Percentiles rank a stretch among this genome's conserved stretches.
phyloP scores from a whole-genome alignment of 2,888 invertebrate genomes.

The Terebella lapidaria region DNA sequence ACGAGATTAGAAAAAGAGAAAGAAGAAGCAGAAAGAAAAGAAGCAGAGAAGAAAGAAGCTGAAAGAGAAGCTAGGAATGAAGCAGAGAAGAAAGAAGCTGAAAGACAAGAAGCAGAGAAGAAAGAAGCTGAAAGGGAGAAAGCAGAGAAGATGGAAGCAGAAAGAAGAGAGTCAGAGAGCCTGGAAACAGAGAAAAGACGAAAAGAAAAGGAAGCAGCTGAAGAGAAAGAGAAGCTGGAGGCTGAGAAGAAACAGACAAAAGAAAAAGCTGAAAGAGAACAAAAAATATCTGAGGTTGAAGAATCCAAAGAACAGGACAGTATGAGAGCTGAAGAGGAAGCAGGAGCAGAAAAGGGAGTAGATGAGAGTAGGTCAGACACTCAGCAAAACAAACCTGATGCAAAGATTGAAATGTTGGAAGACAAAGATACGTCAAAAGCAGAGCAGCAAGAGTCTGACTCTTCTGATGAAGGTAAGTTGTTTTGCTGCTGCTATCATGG shows the following conservation, averaged over 20 bases:
- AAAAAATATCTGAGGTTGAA: background rate
- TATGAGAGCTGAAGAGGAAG: background rate
- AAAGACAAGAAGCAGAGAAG: background rate
- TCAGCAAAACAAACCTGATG: background rate
- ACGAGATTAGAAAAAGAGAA: conserved; percentile 1
- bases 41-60: background rate
- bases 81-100: background rate
- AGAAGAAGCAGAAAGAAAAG: background rate
- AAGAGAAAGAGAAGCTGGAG: background rate
- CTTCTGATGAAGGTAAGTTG: no score
- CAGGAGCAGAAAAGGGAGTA: background rate
- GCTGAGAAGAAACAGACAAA: background rate
- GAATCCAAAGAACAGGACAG: background rate
- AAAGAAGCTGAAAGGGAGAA: background rate
- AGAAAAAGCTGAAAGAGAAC: background rate
- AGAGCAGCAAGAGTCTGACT: no score
- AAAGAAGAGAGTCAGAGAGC: background rate
- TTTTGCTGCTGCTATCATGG: no score
- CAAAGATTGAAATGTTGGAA: background rate
- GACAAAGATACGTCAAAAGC: no score
- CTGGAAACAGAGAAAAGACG: background rate
- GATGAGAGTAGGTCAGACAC: background rate
- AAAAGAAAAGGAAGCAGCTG: conserved; percentile 3
- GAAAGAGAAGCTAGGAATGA: background rate
- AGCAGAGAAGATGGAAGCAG: conserved; percentile 4